Conservation (phyloP, 2,888 invertebrate species). For the Nephrocerus scutellatus region DNA sequence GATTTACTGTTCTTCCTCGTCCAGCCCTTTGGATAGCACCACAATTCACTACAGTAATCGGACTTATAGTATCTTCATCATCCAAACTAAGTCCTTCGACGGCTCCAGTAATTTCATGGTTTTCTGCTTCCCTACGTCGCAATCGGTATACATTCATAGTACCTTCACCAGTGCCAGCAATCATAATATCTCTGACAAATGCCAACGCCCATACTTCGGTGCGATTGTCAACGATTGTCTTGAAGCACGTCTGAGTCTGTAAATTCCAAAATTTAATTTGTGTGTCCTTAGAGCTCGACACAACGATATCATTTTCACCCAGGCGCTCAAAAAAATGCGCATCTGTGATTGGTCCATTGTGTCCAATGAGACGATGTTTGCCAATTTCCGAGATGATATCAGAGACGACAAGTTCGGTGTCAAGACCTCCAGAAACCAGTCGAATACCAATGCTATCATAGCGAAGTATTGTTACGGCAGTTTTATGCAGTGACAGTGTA, state of each 20-base stretch:
- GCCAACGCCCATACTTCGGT: constrained; percentile 85
- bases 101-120: constrained; percentile 50
- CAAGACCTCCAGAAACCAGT: constrained; percentile 80
- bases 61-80: constrained; percentile 49
- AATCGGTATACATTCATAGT: constrained; percentile 82
- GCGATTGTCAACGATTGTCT: constrained; percentile 83
- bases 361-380: constrained; percentile 80
- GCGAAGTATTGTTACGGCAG: constrained; percentile 71
- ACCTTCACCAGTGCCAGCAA: constrained; percentile 82
- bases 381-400: constrained; percentile 91
- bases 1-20: constrained; percentile 68
- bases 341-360: constrained; percentile 84
- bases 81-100: constrained; percentile 41
- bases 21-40: constrained; percentile 75
- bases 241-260: constrained; percentile 90
- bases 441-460: constrained; percentile 80
- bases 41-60: constrained; percentile 66
- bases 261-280: constrained; percentile 97
- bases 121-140: constrained; percentile 50
- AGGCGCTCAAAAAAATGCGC: constrained; percentile 59
- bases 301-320: constrained; percentile 51
- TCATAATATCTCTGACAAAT: constrained; percentile 69
- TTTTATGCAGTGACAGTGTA: constrained; percentile 72
- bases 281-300: constrained; percentile 87
- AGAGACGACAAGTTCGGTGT: constrained; percentile 91